Conservation (phyloP, 1,140 invertebrate species). For the Phenacoccus solenopsis region DNA sequence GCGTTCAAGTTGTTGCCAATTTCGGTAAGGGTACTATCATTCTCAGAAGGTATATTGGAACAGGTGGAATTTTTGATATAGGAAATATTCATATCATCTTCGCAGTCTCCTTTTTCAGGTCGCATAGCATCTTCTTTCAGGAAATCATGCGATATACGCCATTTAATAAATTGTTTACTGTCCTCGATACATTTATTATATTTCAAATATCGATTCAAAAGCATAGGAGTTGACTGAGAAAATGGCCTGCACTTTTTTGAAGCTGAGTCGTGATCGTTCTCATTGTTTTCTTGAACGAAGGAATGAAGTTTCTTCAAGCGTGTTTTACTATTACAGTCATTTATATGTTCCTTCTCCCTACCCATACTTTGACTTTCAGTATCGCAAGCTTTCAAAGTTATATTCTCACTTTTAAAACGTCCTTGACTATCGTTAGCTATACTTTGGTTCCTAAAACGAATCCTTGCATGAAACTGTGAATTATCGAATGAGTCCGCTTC, state of each 20-base stretch:
- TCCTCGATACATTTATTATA: not conserved
- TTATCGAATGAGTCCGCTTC: too few species aligned
- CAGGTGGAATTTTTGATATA: not conserved
- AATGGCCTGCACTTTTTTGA: not conserved
- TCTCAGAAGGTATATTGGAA: not conserved
- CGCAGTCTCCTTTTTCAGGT: not conserved
- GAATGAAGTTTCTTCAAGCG: too few species aligned
- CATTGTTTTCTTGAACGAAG: too few species aligned
- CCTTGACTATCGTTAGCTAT: too few species aligned
- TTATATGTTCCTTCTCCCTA: too few species aligned
- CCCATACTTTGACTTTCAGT: too few species aligned
- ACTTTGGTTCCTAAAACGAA: too few species aligned
- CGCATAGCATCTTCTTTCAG: not conserved
- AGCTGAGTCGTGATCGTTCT: not conserved
- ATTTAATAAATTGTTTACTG: not conserved
- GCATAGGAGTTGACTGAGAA: not conserved
- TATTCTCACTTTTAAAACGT: too few species aligned
- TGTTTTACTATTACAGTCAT: too few species aligned
- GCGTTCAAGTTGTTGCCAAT: not conserved
- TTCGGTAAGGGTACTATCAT: not conserved
- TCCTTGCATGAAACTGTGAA: too few species aligned
- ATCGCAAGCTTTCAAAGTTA: too few species aligned
- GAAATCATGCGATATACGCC: not conserved
- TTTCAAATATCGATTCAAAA: conserved; percentile 4
- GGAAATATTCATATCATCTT: not conserved